Evolutionary conservation across 2,888 invertebrate species (phyloP).

Genomic region (Xylota sylvarum): DNA sequence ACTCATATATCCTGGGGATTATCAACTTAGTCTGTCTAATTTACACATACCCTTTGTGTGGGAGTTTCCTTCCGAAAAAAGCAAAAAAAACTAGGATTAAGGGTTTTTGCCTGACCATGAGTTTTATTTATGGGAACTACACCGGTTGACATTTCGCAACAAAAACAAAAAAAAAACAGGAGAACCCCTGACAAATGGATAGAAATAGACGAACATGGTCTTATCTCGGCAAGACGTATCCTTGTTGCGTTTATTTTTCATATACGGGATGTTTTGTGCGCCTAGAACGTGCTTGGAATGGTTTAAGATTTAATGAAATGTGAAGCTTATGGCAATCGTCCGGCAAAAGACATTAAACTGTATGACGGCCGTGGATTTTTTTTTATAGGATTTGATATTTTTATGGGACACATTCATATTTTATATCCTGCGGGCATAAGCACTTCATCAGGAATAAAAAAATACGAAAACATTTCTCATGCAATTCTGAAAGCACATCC

Average conservation of each 20-base stretch:
- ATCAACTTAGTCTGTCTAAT: constrained; percentile 60
- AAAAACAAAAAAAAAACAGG: neutral
- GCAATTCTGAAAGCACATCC: neutral
- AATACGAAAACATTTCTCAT: neutral
- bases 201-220: neutral
- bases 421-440: constrained; percentile 32
- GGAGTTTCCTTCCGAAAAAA: constrained; percentile 2
- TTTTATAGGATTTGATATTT: constrained; percentile 36
- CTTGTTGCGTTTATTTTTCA: neutral
- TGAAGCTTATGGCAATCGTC: neutral
- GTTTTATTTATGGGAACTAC: constrained; percentile 11
- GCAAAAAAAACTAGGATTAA: constrained; percentile 14
- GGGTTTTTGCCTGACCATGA: constrained; percentile 22
- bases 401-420: constrained; percentile 31
- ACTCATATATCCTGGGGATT: constrained; percentile 46
- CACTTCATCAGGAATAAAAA: constrained; percentile 24
- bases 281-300: constrained; percentile 16
- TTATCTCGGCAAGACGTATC: neutral
- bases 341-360: constrained; percentile 1
- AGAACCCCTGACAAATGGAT: neutral
- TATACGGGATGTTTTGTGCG: neutral
- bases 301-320: neutral
- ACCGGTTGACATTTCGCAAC: constrained; percentile 10
- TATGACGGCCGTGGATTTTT: constrained; percentile 15
- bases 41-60: constrained; percentile 38